Evolutionary conservation across 2,888 invertebrate species (phyloP), one percentile per base, ranked within the genome.

Genomic region (Lepidocyrtinus sp.): DNA sequence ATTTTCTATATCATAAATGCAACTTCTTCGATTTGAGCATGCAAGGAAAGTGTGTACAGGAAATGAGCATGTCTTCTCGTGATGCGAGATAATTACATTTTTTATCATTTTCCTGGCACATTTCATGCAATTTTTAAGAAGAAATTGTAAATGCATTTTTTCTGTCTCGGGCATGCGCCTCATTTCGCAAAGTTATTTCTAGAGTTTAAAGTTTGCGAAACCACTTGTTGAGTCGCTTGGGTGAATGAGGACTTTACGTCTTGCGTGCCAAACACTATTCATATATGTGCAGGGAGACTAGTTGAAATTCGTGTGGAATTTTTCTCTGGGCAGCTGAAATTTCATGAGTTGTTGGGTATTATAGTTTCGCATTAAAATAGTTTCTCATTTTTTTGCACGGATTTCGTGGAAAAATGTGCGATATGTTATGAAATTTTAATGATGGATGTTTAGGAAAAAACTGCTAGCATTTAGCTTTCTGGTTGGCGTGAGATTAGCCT

Each of bases 51-150:
- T 36, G 36, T 36, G 36, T n/a, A n/a, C 36, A 36, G 36, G 36
- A 36, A 36, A 36, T 36, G 36, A 36, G 36, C 36, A 36, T 36
- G 5, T 9, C 12, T 36, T 36, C 12, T 36, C 21, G 76, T 70
- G 76, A 63, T 69, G 64, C 17, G 3, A 22, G 27, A 22, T 36
- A 70, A 76, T 70, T 76, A 69, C 61, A 27, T 64, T 70, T 36
- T 76, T 76, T 76, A 70, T 76, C 69, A 70, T 76, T 55, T 70
- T 55, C 76, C 76, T 61, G 70, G 76, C 70, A 76, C 76, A 75
- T 36, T 36, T 36, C 36, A 36, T 36, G 36, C 36, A 36, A 36
- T 36, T 36, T 36, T 36, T 36, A 9, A 9, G 36, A 36, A 36
- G 12, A 36, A 36, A 36, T 9, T 36, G 12, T 36, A 36, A 36